Percentiles rank a stretch among this genome's conserved stretches.
Evolutionary conservation across 2,888 invertebrate genomes (phyloP).

Genomic region (Gryllus longicercus): DNA sequence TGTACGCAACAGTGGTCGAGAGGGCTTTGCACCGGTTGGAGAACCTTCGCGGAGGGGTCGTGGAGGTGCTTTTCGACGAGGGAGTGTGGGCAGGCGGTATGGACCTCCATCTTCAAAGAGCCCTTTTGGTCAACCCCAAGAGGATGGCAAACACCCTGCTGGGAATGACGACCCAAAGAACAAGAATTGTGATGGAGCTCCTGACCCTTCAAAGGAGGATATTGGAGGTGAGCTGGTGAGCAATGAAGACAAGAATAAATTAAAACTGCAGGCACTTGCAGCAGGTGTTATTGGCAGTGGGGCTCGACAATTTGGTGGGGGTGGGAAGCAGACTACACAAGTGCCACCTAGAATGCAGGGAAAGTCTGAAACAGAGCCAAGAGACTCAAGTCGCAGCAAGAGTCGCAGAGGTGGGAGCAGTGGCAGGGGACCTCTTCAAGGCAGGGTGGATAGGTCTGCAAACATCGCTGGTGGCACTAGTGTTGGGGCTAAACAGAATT

Average conservation of each 20-base stretch:
- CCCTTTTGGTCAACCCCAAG: slow-evolving; percentile 57
- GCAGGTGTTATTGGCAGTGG: slow-evolving; percentile 60
- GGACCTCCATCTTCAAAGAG: slow-evolving; percentile 78
- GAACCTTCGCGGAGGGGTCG: slow-evolving; percentile 85
- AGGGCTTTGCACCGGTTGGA: slow-evolving; percentile 81
- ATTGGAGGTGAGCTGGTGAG: slow-evolving; percentile 32
- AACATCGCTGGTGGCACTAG: slow-evolving; percentile 42
- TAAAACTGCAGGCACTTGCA: slow-evolving; percentile 63
- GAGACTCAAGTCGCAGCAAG: slow-evolving; percentile 34
- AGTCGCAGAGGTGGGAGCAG: slow-evolving; percentile 27
- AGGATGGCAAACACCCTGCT: slow-evolving; percentile 40
- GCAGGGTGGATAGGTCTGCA: slow-evolving; percentile 45
- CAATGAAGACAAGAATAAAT: slow-evolving; percentile 59
- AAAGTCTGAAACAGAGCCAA: slow-evolving; percentile 33
- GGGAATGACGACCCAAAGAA: slow-evolving; percentile 28
- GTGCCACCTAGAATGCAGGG: slow-evolving; percentile 37
- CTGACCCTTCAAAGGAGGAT: slow-evolving; percentile 29
- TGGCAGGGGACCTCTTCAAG: slow-evolving; percentile 37
- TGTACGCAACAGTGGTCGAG: slow-evolving; percentile 54
- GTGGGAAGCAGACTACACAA: slow-evolving; percentile 30
- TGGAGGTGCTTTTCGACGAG: slow-evolving; percentile 55
- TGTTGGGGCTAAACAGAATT: slow-evolving; percentile 44
- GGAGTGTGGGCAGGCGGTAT: slow-evolving; percentile 59
- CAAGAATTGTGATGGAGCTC: slow-evolving; percentile 11
- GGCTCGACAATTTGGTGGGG: slow-evolving; percentile 41